These are phyloP conservation scores for Avahi laniger DNA, from an alignment of 2,797 vertebrate genomes.

Conservation along the genomic window DNA sequence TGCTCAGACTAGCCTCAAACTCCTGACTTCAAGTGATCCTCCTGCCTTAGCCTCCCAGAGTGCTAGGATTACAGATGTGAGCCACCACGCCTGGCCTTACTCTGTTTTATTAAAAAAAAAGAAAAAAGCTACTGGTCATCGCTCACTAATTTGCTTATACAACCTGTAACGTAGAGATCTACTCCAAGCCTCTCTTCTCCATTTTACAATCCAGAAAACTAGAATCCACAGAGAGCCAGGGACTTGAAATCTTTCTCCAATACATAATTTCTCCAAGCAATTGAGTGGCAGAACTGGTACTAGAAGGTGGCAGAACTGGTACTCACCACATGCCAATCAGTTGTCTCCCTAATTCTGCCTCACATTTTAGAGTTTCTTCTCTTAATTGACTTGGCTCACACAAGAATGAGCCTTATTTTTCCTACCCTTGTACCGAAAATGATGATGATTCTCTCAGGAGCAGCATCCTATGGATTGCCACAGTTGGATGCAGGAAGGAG, in stretches of 20 bases:
- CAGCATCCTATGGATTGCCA: neutral
- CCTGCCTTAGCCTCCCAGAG: no score
- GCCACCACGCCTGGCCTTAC: no score
- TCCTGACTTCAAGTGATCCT: no score
- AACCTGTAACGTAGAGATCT: neutral
- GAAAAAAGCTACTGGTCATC: neutral
- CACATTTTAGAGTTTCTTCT: neutral
- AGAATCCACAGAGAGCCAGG: neutral
- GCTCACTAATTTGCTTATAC: neutral
- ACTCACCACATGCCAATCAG: neutral
- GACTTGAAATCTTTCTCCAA: neutral
- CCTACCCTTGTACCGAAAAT: neutral
- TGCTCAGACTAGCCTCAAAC: no score
- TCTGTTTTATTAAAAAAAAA: neutral
- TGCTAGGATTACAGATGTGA: no score
- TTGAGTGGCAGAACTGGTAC: neutral
- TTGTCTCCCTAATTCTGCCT: neutral
- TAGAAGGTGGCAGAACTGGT: neutral
- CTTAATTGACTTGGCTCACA: conserved; percentile 17
- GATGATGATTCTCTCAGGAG: neutral
- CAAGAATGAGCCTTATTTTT: neutral
- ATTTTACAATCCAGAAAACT: neutral
- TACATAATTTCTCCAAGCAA: neutral
- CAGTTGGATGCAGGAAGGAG: neutral
- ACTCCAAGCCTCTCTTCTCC: neutral